Percentiles rank a stretch among this genome's conserved stretches.
These are phyloP conservation scores for Sesamia inferens DNA, from an alignment of 2,888 invertebrate genomes.

Conservation along the genomic window DNA sequence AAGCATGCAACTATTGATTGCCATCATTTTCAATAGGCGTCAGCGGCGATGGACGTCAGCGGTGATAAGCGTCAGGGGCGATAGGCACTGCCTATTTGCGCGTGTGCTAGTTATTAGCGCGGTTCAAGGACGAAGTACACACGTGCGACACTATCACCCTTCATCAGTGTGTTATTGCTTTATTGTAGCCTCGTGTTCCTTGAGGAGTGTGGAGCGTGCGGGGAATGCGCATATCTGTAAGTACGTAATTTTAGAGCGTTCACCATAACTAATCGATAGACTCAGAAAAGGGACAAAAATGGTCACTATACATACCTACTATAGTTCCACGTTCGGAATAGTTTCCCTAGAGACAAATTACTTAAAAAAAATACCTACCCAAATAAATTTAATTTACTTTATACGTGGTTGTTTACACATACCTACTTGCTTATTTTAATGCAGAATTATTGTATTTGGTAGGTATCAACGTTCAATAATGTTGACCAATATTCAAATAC, in stretches of 20 bases:
- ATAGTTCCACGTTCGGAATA: background rate
- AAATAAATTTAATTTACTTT: background rate
- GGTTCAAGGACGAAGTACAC: slow-evolving; percentile 50
- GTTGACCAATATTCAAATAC: no score
- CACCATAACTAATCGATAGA: background rate
- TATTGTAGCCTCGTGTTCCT: slow-evolving; percentile 47
- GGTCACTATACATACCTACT: background rate
- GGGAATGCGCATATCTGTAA: background rate
- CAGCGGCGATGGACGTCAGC: background rate
- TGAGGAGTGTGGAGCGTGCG: background rate
- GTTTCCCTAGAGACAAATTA: no score
- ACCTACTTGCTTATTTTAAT: background rate
- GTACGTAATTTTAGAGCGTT: background rate
- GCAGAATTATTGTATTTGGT: background rate
- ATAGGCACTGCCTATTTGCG: slow-evolving; percentile 1
- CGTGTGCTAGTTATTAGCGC: slow-evolving; percentile 4
- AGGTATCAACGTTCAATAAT: no score
- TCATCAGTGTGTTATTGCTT: slow-evolving; percentile 32
- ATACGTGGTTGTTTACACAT: background rate
- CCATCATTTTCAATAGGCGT: slow-evolving; percentile 21
- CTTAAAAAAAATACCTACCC: background rate
- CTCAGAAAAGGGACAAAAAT: background rate
- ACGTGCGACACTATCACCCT: slow-evolving; percentile 37
- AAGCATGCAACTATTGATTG: slow-evolving; percentile 6
- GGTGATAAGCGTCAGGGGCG: background rate